Conservation (phyloP, 2,797 vertebrate genomes). For the Chelmon rostratus region DNA sequence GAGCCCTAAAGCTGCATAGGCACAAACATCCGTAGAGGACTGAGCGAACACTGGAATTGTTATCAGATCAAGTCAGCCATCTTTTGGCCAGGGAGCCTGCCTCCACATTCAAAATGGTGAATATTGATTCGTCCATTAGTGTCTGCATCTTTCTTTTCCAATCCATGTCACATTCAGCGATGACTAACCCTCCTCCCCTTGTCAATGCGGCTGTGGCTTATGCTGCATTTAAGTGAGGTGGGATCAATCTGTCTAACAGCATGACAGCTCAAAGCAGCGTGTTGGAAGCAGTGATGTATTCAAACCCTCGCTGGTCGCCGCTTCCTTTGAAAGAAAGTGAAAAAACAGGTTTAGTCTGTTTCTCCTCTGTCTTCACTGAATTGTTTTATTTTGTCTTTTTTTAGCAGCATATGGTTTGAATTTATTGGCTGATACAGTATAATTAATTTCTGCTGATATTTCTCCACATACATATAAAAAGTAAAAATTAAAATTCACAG, state of each 20-base stretch:
- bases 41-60: neutral
- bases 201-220: slow-evolving; percentile 48
- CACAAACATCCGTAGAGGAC: slow-evolving; percentile 15
- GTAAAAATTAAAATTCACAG: neutral
- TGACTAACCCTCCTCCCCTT: slow-evolving; percentile 40
- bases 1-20: neutral
- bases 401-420: neutral
- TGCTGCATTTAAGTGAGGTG: slow-evolving; percentile 54
- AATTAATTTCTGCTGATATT: neutral
- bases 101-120: slow-evolving; percentile 62
- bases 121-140: slow-evolving; percentile 62
- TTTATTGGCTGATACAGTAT: neutral
- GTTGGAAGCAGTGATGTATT: slow-evolving; percentile 21
- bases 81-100: slow-evolving; percentile 41
- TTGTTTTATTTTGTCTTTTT: neutral
- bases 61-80: slow-evolving; percentile 45
- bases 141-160: slow-evolving; percentile 51
- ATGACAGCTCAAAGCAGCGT: slow-evolving; percentile 43
- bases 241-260: slow-evolving; percentile 52
- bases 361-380: neutral
- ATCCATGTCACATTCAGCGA: slow-evolving; percentile 37
- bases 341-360: neutral
- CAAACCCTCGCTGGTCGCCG: neutral
- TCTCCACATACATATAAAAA: slow-evolving; percentile 7
- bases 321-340: neutral